A percentile compares a stretch with the other conserved stretches of the same genome.
phyloP scores from a whole-genome alignment of 1,140 invertebrate species.

The Drosophila gunungcola region DNA sequence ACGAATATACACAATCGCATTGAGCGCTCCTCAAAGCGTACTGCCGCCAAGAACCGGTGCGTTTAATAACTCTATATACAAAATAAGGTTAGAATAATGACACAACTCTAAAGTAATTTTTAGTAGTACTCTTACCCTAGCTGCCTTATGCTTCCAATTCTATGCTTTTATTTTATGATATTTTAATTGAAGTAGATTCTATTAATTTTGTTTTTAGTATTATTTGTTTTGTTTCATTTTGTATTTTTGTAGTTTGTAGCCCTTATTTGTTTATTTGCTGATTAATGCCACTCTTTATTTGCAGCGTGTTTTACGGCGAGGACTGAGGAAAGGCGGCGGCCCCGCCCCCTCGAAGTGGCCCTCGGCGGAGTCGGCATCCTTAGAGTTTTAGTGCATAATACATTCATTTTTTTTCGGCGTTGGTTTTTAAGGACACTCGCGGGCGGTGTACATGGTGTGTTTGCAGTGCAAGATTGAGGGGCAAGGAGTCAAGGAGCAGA shows the following conservation, averaged over 20 bases:
- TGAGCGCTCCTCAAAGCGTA: constrained; percentile 73
- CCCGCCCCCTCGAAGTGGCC: constrained; percentile 5
- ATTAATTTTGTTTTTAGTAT: too few relatives aligned
- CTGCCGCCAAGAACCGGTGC: constrained; percentile 74
- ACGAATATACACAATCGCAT: constrained; percentile 71
- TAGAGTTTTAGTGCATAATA: not conserved
- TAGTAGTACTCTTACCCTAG: not conserved
- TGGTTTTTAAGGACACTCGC: not conserved
- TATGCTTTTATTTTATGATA: too few relatives aligned
- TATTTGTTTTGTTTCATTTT: not conserved
- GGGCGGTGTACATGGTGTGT: not conserved
- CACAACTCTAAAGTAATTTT: not conserved
- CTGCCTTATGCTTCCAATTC: too few relatives aligned
- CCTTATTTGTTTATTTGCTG: not conserved
- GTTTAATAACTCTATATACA: constrained; percentile 10
- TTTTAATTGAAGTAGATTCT: too few relatives aligned
- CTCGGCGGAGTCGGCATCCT: constrained; percentile 2
- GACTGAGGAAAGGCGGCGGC: constrained; percentile 42
- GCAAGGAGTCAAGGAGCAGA: not conserved
- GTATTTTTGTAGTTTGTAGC: not conserved
- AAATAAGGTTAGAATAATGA: constrained; percentile 10
- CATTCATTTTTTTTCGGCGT: not conserved
- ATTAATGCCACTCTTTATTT: not conserved
- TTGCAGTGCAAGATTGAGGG: not conserved
- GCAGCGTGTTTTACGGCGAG: constrained; percentile 67